Conservation (phyloP, 2,888 invertebrate genomes). For the Philopedon plagiatum region DNA sequence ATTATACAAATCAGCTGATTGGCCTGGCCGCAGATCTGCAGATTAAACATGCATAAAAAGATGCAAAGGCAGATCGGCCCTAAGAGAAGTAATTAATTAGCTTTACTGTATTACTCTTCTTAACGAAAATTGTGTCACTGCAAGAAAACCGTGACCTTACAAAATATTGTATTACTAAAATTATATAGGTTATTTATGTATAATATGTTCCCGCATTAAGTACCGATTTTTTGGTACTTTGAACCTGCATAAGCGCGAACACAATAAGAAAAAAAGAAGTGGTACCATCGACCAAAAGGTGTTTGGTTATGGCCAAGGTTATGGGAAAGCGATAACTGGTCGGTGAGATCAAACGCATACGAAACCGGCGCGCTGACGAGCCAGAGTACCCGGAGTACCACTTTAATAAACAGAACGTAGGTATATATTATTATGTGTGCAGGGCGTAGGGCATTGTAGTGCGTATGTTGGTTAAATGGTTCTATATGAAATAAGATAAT, state of each 20-base stretch:
- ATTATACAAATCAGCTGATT: no score
- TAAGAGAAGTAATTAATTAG: no score
- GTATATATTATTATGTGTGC: background rate
- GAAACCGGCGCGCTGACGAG: slow-evolving; percentile 46
- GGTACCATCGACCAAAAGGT: slow-evolving; percentile 37
- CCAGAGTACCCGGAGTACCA: slow-evolving; percentile 36
- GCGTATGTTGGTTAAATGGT: background rate
- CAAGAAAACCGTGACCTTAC: no score
- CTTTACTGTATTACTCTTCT: no score
- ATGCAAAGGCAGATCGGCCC: no score
- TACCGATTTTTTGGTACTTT: background rate
- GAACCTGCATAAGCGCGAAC: slow-evolving; percentile 8
- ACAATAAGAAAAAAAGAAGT: slow-evolving; percentile 25
- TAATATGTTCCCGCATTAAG: no score
- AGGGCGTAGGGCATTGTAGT: background rate
- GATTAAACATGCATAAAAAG: no score
- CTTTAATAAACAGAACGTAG: slow-evolving; percentile 19
- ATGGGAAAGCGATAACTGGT: slow-evolving; percentile 50
- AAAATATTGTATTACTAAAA: no score
- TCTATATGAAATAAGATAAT: background rate
- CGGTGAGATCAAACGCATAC: slow-evolving; percentile 46
- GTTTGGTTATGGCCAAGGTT: slow-evolving; percentile 47
- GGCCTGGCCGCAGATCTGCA: no score
- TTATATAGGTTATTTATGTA: no score
- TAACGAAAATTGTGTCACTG: no score